Base-by-base conservation (phyloP, 1,140 invertebrate species). In the Hycleus phaleratus region DNA sequence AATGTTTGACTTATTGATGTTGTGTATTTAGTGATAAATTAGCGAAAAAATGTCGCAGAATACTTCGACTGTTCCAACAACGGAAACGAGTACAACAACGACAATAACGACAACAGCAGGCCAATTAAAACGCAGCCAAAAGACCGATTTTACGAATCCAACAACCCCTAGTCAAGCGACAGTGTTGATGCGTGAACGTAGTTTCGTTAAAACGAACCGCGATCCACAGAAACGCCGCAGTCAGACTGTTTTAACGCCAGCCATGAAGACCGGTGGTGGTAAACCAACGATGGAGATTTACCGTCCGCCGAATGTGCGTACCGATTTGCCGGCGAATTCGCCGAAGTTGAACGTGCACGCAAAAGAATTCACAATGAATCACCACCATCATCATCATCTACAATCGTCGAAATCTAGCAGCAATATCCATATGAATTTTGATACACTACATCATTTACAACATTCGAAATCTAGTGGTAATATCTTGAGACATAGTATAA, bases 251-350 rank as follows among this genome's bases (percentile, higher is more conserved):
- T 32, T 32, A 7, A 7, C 32, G 42, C 6, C 40, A 4, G 11
- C 40, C 4, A 74, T 80, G 58, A 75, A 78, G 24, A 78, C 79
- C 49, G 73, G 77, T 7, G 79, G 82, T 68, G 81, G 80, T 47
- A 91, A 92, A 75, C 90, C 89, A 4, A 88, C 87, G 24, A 81
- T 91, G 73, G 88, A 91, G 78, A 89, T 92, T 65, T 92, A 93
- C 73, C 81, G 89, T 69, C 90, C 90, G 18, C 90, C 90, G 72
- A 91, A 90, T 88, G 76, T 79, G 75, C 78, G 68, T 38, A 71
- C 67, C 1, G 70, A 72, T 58, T 24, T 71, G 9, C 62, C 64
- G 60, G 51, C 68, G 18, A 18, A 61, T 48, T 62, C 69, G 61
- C 62, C 56, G 67, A 83, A 86, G 76, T 77, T 90, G 64, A 90